Conservation (phyloP, 1,140 invertebrate species). For the Panulirus ornatus region DNA sequence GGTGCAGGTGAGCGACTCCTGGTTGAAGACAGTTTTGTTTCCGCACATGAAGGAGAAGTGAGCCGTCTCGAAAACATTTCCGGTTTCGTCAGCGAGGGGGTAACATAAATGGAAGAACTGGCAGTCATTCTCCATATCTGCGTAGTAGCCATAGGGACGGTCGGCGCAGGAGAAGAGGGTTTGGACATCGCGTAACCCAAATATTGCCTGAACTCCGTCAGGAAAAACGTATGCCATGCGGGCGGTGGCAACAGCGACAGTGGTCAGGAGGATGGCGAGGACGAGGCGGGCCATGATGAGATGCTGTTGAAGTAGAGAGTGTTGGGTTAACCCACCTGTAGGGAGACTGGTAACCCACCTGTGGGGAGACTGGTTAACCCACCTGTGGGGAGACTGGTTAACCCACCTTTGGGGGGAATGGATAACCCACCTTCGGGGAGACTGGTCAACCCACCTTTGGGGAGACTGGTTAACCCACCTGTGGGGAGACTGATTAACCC, state of each 20-base stretch:
- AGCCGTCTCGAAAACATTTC: background rate
- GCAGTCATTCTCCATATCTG: constrained; percentile 13
- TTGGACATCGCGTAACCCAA: background rate
- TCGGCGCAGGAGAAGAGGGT: constrained; percentile 10
- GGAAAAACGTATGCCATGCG: constrained; percentile 37
- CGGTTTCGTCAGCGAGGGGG: constrained; percentile 10
- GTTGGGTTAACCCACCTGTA: no score
- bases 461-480: no score
- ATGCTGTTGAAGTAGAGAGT: background rate
- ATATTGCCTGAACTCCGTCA: background rate
- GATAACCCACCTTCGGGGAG: no score
- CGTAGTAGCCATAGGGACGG: constrained; percentile 21
- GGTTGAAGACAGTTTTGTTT: constrained; percentile 34
- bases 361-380: no score
- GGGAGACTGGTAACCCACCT: no score
- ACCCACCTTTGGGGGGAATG: no score
- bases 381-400: no score
- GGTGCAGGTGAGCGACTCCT: constrained; percentile 28
- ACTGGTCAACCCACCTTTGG: no score
- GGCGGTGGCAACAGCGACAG: constrained; percentile 13
- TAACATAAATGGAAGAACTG: constrained; percentile 25
- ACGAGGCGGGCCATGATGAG: constrained; percentile 1
- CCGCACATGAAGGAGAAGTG: constrained; percentile 31
- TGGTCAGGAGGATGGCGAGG: background rate
- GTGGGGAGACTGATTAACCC: no score